phyloP scores from a whole-genome alignment of 2,113 vertebrate species.

The Stercorarius parasiticus region DNA sequence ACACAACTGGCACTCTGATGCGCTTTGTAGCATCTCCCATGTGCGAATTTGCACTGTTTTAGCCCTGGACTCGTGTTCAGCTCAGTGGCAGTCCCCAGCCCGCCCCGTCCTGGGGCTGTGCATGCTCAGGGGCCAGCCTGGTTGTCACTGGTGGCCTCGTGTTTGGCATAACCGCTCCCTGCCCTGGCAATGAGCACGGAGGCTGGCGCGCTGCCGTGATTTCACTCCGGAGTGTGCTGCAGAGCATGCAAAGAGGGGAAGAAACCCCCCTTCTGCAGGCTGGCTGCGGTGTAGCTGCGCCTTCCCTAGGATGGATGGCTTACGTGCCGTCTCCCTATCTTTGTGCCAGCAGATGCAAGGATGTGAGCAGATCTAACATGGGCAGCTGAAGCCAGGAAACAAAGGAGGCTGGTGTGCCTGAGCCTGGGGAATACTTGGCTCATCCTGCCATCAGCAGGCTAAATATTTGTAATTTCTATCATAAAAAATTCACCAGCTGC shows the following conservation, averaged over 20 bases:
- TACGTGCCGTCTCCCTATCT: not conserved
- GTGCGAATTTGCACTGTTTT: not conserved
- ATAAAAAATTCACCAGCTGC: constrained; percentile 71
- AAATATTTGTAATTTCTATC: constrained; percentile 76
- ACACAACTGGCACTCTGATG: accelerated
- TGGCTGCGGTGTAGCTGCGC: not conserved
- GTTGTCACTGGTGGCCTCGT: not conserved
- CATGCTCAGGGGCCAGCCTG: not conserved
- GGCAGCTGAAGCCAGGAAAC: constrained; percentile 56
- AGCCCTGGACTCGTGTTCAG: accelerated
- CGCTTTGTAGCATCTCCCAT: accelerated
- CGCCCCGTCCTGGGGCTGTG: not conserved
- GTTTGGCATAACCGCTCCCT: not conserved
- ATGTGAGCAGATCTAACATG: constrained; percentile 31
- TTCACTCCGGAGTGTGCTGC: accelerated
- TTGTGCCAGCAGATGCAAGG: constrained; percentile 35
- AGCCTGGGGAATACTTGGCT: constrained; percentile 70
- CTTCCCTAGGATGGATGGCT: not conserved
- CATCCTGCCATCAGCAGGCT: constrained; percentile 73
- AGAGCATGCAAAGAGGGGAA: not conserved
- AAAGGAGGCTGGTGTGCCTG: constrained; percentile 54
- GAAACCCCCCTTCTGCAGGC: not conserved
- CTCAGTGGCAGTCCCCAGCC: not conserved
- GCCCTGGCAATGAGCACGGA: accelerated
- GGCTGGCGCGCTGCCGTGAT: accelerated